These are phyloP conservation scores for Blastobasis adustella DNA, from an alignment of 2,888 invertebrate genomes.

Conservation along the genomic window DNA sequence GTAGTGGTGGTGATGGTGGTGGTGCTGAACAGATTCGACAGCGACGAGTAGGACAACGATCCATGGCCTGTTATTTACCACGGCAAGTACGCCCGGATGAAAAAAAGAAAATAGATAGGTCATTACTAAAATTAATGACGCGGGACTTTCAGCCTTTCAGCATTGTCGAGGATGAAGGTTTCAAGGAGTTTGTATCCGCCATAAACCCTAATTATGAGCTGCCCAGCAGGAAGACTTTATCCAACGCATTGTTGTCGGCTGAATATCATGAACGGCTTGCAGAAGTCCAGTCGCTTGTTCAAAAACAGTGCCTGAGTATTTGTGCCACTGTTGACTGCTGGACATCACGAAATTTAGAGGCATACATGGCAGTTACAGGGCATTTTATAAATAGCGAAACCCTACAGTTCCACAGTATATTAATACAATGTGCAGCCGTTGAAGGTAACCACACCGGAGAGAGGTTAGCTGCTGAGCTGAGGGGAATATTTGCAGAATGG, in stretches of 20 bases:
- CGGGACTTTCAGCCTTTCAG: too few species aligned
- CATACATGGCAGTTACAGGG: slow-evolving; percentile 14
- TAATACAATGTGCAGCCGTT: too few species aligned
- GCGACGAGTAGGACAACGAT: too few species aligned
- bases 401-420: too few species aligned
- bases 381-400: not conserved
- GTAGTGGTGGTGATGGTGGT: too few species aligned
- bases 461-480: too few species aligned
- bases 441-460: too few species aligned
- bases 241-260: not conserved
- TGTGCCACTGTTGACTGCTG: slow-evolving; percentile 13
- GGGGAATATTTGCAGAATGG: not conserved
- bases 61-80: too few species aligned
- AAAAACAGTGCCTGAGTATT: slow-evolving; percentile 3
- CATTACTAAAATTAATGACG: too few species aligned
- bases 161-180: slow-evolving; percentile 11
- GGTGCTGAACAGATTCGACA: too few species aligned
- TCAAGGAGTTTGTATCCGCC: slow-evolving; percentile 1
- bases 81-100: too few species aligned
- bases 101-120: too few species aligned
- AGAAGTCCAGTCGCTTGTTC: not conserved
- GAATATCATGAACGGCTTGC: slow-evolving; percentile 1
- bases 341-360: slow-evolving; percentile 9
- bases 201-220: slow-evolving; percentile 8
- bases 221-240: slow-evolving; percentile 8